phyloP scores from a whole-genome alignment of 2,113 vertebrate genomes.

The Catharus minimus region DNA sequence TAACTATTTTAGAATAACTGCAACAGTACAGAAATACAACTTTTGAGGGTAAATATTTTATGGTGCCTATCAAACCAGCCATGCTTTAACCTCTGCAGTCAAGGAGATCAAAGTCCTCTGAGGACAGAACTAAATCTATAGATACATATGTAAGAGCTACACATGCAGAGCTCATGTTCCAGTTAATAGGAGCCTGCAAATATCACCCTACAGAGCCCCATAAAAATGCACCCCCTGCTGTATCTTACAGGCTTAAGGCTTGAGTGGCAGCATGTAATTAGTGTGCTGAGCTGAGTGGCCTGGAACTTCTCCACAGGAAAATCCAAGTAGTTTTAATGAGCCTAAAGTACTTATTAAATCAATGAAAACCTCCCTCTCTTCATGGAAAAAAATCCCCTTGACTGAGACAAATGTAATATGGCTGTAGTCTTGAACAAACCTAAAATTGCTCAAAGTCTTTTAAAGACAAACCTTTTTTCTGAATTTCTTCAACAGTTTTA shows the following conservation, averaged over 20 bases:
- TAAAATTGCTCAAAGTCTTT: neutral
- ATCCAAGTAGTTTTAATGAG: neutral
- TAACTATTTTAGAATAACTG: neutral
- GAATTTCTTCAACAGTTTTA: neutral
- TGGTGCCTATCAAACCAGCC: neutral
- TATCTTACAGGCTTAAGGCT: neutral
- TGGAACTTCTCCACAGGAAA: neutral
- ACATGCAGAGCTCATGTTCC: neutral
- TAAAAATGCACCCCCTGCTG: neutral
- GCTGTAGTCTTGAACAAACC: neutral
- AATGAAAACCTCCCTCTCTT: neutral
- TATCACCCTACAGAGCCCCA: neutral
- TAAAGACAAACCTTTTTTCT: neutral
- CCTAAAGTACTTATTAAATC: neutral
- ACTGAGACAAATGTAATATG: neutral
- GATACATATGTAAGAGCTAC: neutral
- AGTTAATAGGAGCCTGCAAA: neutral
- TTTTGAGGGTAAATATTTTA: neutral
- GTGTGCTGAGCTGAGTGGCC: neutral
- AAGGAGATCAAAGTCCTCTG: neutral
- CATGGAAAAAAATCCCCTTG: neutral
- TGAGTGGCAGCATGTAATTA: conserved; percentile 7
- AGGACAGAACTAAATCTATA: neutral
- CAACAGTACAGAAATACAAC: neutral
- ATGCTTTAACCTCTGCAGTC: neutral